These are phyloP conservation scores for Drosophila barbarae DNA, from an alignment of 2,888 invertebrate species.

Conservation along the genomic window DNA sequence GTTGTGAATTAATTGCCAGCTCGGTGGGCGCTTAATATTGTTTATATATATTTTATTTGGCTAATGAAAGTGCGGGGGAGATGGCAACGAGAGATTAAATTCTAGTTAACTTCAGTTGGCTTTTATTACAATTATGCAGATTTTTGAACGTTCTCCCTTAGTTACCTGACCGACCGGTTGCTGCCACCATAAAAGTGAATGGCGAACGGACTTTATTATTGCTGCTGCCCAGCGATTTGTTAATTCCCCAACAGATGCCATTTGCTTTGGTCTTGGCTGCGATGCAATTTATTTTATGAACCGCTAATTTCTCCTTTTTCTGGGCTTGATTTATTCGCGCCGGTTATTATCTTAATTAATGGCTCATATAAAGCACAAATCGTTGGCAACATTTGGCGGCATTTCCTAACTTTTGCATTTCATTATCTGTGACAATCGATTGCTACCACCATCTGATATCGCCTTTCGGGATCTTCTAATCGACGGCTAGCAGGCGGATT, in stretches of 20 bases:
- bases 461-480: conserved; percentile 22
- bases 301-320: conserved; percentile 45
- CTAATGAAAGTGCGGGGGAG: conserved; percentile 25
- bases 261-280: conserved; percentile 20
- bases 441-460: conserved; percentile 15
- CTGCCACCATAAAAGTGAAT: conserved; percentile 37
- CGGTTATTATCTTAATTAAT: conserved; percentile 38
- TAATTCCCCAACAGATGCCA: conserved; percentile 21
- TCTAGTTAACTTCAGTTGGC: conserved; percentile 20
- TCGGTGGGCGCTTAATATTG: conserved; percentile 18
- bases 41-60: background rate
- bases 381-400: conserved; percentile 21
- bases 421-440: conserved; percentile 34
- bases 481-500: conserved; percentile 16
- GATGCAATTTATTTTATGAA: conserved; percentile 39
- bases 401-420: conserved; percentile 22
- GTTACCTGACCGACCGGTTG: conserved; percentile 61
- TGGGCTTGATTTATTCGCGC: conserved; percentile 29
- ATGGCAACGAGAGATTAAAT: conserved; percentile 14
- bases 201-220: conserved; percentile 15
- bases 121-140: conserved; percentile 56
- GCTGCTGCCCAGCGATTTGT: conserved; percentile 16
- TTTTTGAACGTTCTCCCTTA: conserved; percentile 29
- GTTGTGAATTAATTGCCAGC: conserved; percentile 16
- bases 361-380: conserved; percentile 27